Conservation (phyloP, 2,113 vertebrate genomes). For the Glaucomys volans region DNA sequence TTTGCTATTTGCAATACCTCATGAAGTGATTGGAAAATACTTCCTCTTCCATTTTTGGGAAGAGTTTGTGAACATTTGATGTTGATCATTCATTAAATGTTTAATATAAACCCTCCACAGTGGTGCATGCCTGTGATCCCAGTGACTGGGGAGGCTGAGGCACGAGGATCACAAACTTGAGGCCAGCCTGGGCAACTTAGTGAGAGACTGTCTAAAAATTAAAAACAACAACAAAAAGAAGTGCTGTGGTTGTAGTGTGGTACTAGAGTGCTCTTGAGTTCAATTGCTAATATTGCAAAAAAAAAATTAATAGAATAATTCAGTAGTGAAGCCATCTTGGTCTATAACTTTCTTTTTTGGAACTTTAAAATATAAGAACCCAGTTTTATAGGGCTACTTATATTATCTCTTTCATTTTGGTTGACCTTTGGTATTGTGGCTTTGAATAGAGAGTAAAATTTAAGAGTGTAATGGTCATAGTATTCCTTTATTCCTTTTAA, state of each 20-base stretch:
- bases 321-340: neutral
- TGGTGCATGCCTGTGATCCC: too few species aligned
- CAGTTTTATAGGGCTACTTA: neutral
- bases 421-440: neutral
- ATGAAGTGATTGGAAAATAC: neutral
- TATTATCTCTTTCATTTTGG: slow-evolving; percentile 8
- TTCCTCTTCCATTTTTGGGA: neutral
- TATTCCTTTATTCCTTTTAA: neutral
- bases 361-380: slow-evolving; percentile 2
- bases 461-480: neutral
- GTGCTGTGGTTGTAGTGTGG: too few species aligned
- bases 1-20: neutral
- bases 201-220: too few species aligned
- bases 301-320: neutral
- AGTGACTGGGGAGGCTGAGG: too few species aligned
- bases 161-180: too few species aligned
- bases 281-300: too few species aligned
- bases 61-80: slow-evolving; percentile 5
- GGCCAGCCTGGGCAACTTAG: too few species aligned
- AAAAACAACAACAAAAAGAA: too few species aligned
- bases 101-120: neutral
- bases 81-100: slow-evolving; percentile 1
- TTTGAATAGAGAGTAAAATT: slow-evolving; percentile 3
- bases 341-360: neutral
- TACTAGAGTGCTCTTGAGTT: too few species aligned